phyloP scores from a whole-genome alignment of 2,113 vertebrate genomes.

The Callocephalon fimbriatum region DNA sequence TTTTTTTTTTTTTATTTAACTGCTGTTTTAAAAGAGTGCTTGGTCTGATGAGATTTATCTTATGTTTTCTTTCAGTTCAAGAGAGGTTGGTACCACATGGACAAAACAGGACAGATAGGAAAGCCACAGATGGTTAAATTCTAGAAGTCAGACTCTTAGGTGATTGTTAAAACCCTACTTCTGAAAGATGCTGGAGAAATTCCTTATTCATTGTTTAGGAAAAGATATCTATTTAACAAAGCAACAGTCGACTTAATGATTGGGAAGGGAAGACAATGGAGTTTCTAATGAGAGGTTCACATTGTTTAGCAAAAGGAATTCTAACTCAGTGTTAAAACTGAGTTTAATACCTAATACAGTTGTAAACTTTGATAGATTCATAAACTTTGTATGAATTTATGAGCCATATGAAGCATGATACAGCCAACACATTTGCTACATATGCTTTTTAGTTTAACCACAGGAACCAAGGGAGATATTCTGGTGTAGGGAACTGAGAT shows the following conservation, averaged over 20 bases:
- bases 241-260: not conserved
- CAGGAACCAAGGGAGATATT: not conserved
- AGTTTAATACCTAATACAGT: not conserved
- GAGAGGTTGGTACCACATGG: not conserved
- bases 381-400: not conserved
- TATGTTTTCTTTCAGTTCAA: not conserved
- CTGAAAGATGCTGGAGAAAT: not conserved
- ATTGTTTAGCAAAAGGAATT: not conserved
- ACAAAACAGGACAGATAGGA: not conserved
- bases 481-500: not conserved
- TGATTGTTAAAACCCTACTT: not conserved
- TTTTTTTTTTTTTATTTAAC: not conserved
- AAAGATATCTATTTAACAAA: not conserved
- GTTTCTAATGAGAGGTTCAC: not conserved
- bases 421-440: not conserved
- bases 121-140: not conserved
- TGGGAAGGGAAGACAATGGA: not conserved
- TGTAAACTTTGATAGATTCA: not conserved
- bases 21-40: not conserved
- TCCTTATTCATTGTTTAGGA: not conserved
- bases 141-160: not conserved
- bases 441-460: not conserved
- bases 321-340: not conserved
- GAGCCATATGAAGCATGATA: not conserved
- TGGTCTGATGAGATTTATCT: not conserved